phyloP scores from a whole-genome alignment of 2,888 invertebrate genomes.

The Ferdinandea cuprea region DNA sequence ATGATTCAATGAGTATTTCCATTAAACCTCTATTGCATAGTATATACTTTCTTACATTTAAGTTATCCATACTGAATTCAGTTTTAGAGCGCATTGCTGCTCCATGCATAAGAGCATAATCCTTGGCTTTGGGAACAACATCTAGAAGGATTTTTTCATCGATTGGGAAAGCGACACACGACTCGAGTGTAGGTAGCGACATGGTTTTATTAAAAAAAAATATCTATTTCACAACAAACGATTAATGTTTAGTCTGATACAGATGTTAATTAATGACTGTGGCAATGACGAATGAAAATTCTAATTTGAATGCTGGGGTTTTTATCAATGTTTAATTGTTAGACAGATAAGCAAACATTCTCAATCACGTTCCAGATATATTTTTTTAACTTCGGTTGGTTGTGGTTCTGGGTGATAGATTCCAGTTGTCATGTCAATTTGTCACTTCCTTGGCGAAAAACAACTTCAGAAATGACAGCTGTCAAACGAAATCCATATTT shows the following conservation, averaged over 20 bases:
- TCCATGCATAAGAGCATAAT: slow-evolving; percentile 94
- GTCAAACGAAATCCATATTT: background rate
- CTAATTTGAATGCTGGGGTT: too few species aligned
- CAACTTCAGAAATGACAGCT: background rate
- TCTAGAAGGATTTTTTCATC: slow-evolving; percentile 86
- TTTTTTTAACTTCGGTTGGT: too few species aligned
- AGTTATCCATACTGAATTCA: slow-evolving; percentile 87
- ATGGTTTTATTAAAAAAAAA: background rate
- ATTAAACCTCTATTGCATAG: background rate
- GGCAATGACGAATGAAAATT: too few species aligned
- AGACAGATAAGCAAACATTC: slow-evolving; percentile 22
- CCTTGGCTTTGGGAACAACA: slow-evolving; percentile 89
- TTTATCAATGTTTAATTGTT: too few species aligned
- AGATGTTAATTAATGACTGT: too few species aligned
- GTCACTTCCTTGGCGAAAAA: too few species aligned
- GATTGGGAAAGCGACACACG: slow-evolving; percentile 86
- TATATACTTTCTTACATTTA: slow-evolving; percentile 84
- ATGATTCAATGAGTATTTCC: too few species aligned
- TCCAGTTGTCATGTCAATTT: too few species aligned
- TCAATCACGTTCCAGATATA: too few species aligned
- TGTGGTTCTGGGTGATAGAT: too few species aligned
- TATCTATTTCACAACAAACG: slow-evolving; percentile 10
- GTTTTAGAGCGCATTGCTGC: slow-evolving; percentile 90
- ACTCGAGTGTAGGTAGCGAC: slow-evolving; percentile 77
- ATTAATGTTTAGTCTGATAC: background rate